Base-by-base conservation (phyloP, 1,140 invertebrate genomes). In the Rhopalosiphum maidis region DNA sequence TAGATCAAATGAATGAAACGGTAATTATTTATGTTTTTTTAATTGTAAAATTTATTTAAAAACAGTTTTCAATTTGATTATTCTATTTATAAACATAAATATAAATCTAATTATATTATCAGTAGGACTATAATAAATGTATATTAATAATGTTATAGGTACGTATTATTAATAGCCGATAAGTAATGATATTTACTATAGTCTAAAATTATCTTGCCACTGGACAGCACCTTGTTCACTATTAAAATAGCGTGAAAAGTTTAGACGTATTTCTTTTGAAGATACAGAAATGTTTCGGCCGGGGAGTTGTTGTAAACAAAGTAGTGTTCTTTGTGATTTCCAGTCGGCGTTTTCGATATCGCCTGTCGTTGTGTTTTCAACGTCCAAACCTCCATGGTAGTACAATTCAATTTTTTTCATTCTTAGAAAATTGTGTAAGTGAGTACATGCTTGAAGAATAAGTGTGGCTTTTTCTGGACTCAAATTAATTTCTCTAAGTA, bases 371-470 rank as follows among this genome's bases (percentile, higher is more conserved):
- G 43, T 85, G 18, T 85, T 85, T 85, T 85, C 82, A 85, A 85
- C 82, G 18, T 85, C 82, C 9, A 85, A 85, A 85, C 82, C 82
- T 85, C 82, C 82, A 43, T 85, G 82, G 82, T 85, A 85, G 41
- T 85, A 85, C 18, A 22, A 85, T 22, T 83, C 82, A 5, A 83
- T 22, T 41, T 83, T 83, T 83, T 83, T 83, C 37, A 37, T 83
- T 83, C 93, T 68, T 46, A 95, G 86, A 94, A 91, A 95, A 94
- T 95, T 95, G 86, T 95, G 95, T 77, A 95, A 91, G 35, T 94
- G 93, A 88, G 91, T 90, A 54, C 94, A 94, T n/a, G 94, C 86
- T 87, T 5, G 43, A 48, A 51, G 43, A 48, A 48, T 51, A 2
- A 48, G 23, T n/a, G 86, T 48, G 46, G 86, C 46, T 87, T 87